Percentiles rank a stretch among this genome's conserved stretches.
phyloP scores from a whole-genome alignment of 2,113 vertebrate species.

The Lophotis ruficrista region DNA sequence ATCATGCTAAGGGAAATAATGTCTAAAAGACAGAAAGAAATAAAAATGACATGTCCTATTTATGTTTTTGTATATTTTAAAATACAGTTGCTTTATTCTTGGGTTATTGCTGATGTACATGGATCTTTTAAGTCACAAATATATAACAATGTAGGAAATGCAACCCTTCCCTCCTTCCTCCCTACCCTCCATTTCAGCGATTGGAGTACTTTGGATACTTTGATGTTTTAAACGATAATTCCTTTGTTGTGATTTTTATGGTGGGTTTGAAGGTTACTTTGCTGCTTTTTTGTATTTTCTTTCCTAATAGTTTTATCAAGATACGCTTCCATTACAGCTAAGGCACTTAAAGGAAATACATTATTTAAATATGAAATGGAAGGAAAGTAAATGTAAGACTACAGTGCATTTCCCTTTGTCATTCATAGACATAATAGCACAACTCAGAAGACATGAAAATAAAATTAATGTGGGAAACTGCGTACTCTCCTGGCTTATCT shows the following conservation, averaged over 20 bases:
- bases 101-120: not conserved
- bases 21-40: not conserved
- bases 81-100: constrained; percentile 24
- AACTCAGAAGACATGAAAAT: constrained; percentile 2
- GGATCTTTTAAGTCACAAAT: constrained; percentile 18
- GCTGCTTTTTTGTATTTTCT: constrained; percentile 56
- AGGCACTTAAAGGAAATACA: constrained; percentile 36
- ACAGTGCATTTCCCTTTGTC: not conserved
- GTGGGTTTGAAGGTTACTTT: constrained; percentile 64
- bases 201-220: constrained; percentile 50
- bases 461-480: not conserved
- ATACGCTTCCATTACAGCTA: constrained; percentile 23
- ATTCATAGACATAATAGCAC: not conserved
- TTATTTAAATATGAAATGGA: constrained; percentile 55
- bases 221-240: constrained; percentile 68
- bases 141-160: not conserved
- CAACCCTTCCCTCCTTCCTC: not conserved
- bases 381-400: constrained; percentile 21
- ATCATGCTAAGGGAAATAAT: not conserved
- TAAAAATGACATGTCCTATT: constrained; percentile 35
- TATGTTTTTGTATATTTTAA: constrained; percentile 45
- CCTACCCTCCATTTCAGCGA: not conserved
- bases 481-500: not conserved
- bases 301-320: constrained; percentile 54
- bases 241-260: constrained; percentile 66